These are phyloP conservation scores for Climacteris rufus DNA, from an alignment of 2,113 vertebrate genomes.

Conservation along the genomic window DNA sequence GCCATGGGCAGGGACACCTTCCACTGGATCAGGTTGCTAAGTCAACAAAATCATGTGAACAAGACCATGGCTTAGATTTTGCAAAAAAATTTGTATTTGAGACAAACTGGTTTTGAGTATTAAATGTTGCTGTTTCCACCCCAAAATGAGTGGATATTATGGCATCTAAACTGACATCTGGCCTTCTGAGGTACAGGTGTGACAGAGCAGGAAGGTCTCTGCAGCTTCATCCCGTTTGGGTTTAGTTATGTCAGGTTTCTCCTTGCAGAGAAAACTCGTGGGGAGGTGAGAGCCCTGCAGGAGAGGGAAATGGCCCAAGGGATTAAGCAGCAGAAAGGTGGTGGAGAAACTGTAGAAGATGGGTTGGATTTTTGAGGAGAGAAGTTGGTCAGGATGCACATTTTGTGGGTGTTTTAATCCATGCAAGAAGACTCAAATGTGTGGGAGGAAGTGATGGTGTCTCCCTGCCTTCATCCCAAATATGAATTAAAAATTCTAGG, in stretches of 20 bases:
- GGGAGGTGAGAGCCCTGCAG: not conserved
- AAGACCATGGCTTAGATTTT: not conserved
- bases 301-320: no score
- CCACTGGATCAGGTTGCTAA: not conserved
- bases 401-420: not conserved
- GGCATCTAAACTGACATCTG: not conserved
- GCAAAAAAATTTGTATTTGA: not conserved
- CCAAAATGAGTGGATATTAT: rapidly evolving
- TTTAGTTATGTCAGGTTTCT: not conserved
- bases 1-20: not conserved
- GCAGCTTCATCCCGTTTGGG: not conserved
- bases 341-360: not conserved
- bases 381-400: rapidly evolving
- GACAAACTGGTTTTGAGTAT: not conserved
- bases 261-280: not conserved
- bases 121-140: not conserved
- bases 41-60: not conserved
- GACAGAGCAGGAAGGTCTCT: not conserved
- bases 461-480: not conserved
- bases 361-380: not conserved
- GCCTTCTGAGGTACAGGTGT: not conserved
- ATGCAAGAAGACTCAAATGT: rapidly evolving
- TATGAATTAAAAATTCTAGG: not conserved
- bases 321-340: not conserved
- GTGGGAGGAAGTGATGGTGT: not conserved